Evolutionary conservation across 2,113 vertebrate species (phyloP), one percentile per base, ranked within the genome.

Genomic region (Syrrhaptes paradoxus): DNA sequence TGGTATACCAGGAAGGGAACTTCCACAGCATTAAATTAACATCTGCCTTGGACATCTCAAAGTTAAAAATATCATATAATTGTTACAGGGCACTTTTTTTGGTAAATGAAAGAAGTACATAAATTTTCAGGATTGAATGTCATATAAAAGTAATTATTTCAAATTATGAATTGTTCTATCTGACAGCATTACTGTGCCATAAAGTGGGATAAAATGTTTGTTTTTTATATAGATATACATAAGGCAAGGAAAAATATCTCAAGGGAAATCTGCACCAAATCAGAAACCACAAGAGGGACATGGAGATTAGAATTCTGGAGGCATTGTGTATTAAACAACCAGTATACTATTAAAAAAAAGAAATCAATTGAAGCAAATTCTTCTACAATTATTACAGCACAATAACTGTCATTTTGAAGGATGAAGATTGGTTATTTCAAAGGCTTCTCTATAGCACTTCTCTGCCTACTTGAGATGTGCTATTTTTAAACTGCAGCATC

Each of bases 351-450:
- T 94, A 78, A 72, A 80, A 74, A 80, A 80, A 74, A 80, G 93
- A 96, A 96, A 87, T 91, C 91, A 94, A 73, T 34, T 90, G 74
- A 90, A 96, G 75, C 61, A 89, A 96, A 95, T 87, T 76, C 59
- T 85, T 95, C 68, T 63, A 57, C 91, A 93, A 85, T 95, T 94
- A 95, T 91, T 96, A 95, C 22, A 94, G 91, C 83, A 93, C 89
- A 96, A 78, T 95, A 96, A 96, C 90, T 97, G 96, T 93, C 94
- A 91, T 79, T 91, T 80, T 94, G 93, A 97, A 87, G 70, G 91
- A 94, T 95, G 96, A 95, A 80, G 78, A 77, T 48, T 96, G 76
- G 63, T 92, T 91, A 91, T 91, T 97, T 95, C 83, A 88, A 96
- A 97, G 79, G 95, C 87, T 38, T 82, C 80, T 66, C 54, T 41